Evolutionary conservation across 2,888 invertebrate genomes (phyloP).

Genomic region (Acrocyrtus sp.): DNA sequence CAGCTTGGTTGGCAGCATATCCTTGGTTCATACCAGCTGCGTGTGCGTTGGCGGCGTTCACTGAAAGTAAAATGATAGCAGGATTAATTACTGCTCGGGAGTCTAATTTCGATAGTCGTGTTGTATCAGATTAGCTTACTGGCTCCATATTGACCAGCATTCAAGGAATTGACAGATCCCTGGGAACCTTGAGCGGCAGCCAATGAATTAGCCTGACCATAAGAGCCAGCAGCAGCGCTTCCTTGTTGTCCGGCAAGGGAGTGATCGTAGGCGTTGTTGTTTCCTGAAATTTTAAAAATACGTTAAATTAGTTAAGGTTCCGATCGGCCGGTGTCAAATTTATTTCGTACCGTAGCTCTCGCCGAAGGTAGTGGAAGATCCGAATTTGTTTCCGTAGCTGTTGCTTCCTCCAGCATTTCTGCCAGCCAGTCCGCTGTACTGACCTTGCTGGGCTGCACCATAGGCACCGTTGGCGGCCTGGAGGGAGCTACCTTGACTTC

Average conservation of each 20-base stretch:
- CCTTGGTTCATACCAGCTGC: too few species aligned
- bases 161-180: constrained; percentile 18
- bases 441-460: constrained; percentile 21
- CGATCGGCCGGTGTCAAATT: too few species aligned
- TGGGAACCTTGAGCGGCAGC: constrained; percentile 51
- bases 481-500: constrained; percentile 33
- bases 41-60: constrained; percentile 1
- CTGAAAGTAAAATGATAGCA: background rate
- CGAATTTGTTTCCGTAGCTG: constrained; percentile 45
- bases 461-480: constrained; percentile 7
- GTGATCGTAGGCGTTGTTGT: constrained; percentile 42
- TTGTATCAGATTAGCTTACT: constrained; percentile 6
- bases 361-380: constrained; percentile 40
- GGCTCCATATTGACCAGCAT: constrained; percentile 30
- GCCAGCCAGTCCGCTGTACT: constrained; percentile 23
- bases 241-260: constrained; percentile 36
- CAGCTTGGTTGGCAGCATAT: too few species aligned
- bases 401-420: constrained; percentile 41
- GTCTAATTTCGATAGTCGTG: too few species aligned
- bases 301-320: too few species aligned
- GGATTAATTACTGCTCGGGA: background rate
- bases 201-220: constrained; percentile 35
- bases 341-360: too few species aligned
- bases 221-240: constrained; percentile 1
- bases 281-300: too few species aligned